Percentiles rank a stretch among this genome's conserved stretches.
Conservation (phyloP, 2,888 invertebrate genomes). For the Penaeus monodon region DNA sequence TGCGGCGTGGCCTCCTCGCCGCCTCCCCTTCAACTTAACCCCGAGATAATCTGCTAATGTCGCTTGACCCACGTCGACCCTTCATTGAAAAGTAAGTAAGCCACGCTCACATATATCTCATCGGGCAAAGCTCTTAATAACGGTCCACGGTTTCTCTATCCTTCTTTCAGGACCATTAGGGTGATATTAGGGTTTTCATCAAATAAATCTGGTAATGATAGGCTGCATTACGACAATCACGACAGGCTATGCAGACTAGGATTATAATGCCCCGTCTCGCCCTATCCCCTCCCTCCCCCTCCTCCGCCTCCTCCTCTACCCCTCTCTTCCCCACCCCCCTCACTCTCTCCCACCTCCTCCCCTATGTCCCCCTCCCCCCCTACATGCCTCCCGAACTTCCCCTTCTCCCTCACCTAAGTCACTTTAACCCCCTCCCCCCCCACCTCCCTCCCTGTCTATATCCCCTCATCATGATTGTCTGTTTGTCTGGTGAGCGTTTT, state of each 20-base stretch:
- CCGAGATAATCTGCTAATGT: not conserved
- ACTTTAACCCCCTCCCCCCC: too few relatives aligned
- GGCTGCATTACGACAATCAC: constrained; percentile 23
- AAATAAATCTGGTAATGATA: constrained; percentile 26
- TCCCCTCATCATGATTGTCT: too few relatives aligned
- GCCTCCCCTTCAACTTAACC: not conserved
- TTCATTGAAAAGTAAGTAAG: constrained; percentile 19
- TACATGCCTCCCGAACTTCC: too few relatives aligned
- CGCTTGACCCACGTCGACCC: not conserved
- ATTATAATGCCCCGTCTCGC: not conserved
- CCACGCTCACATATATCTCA: constrained; percentile 1
- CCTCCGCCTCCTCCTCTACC: too few relatives aligned
- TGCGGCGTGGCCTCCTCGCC: too few relatives aligned
- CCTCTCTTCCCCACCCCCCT: too few relatives aligned
- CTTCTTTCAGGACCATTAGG: constrained; percentile 21
- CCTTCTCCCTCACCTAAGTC: too few relatives aligned
- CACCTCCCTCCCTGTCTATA: too few relatives aligned
- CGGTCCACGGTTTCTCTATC: constrained; percentile 16
- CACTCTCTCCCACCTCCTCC: too few relatives aligned
- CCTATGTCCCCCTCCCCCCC: too few relatives aligned
- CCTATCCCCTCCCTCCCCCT: too few relatives aligned
- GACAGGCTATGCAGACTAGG: constrained; percentile 21
- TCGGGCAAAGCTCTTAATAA: constrained; percentile 25
- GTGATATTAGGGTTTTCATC: constrained; percentile 29
- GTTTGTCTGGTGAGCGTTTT: too few relatives aligned